These are phyloP conservation scores for Pemphredon lugubris DNA, from an alignment of 2,888 invertebrate species.

Conservation along the genomic window DNA sequence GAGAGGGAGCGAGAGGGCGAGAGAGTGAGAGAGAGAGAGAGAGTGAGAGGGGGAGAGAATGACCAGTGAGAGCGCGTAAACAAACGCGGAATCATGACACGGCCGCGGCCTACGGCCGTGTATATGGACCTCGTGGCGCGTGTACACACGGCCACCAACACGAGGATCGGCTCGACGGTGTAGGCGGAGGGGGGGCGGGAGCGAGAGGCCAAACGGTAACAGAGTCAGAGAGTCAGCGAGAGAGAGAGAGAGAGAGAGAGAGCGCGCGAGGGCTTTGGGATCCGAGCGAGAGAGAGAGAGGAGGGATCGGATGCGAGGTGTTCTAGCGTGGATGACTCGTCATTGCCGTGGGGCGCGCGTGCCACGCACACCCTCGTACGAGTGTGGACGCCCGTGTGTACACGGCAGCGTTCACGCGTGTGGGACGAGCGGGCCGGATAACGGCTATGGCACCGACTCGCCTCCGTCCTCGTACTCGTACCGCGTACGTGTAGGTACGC, in stretches of 20 bases:
- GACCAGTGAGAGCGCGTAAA: conserved; percentile 74
- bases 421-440: conserved; percentile 38
- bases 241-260: conserved; percentile 22
- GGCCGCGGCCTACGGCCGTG: conserved; percentile 61
- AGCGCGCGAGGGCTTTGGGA: background rate
- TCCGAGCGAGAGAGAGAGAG: conserved; percentile 19
- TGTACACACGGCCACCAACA: conserved; percentile 49
- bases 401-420: conserved; percentile 54
- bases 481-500: too few relatives aligned
- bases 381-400: conserved; percentile 38
- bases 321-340: conserved; percentile 81
- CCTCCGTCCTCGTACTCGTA: too few relatives aligned
- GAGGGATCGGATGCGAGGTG: conserved; percentile 73
- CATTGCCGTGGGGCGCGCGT: conserved; percentile 81
- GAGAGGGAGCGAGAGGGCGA: conserved; percentile 49
- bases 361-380: conserved; percentile 74
- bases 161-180: conserved; percentile 9
- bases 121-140: conserved; percentile 49
- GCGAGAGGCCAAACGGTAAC: conserved; percentile 54
- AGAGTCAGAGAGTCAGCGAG: conserved; percentile 38
- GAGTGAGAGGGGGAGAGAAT: conserved; percentile 36
- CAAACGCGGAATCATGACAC: conserved; percentile 80
- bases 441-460: conserved; percentile 33
- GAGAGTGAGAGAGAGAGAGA: conserved; percentile 42
- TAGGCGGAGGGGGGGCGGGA: conserved; percentile 35